phyloP scores from a whole-genome alignment of 2,797 vertebrate genomes.

The Bradypodion ventrale region DNA sequence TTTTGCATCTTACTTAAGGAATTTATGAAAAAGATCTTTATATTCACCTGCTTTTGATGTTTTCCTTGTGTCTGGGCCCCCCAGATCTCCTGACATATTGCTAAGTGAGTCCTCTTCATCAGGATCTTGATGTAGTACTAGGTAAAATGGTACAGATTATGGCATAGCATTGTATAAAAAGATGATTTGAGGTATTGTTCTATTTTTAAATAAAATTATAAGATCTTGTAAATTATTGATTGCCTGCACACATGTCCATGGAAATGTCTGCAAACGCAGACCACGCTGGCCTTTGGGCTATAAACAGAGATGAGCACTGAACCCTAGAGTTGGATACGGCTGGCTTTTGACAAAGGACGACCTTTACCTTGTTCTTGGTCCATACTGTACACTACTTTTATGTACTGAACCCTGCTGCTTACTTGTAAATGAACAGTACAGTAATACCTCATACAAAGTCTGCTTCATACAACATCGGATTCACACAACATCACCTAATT shows the following conservation, averaged over 20 bases:
- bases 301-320: too few species aligned
- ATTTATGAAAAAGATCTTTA: conserved; percentile 29
- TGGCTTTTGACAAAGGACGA: too few species aligned
- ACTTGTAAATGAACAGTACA: background rate
- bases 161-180: conserved; percentile 9
- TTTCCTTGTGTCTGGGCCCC: conserved; percentile 59
- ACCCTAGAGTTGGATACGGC: too few species aligned
- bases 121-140: conserved; percentile 63
- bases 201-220: background rate
- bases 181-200: too few species aligned
- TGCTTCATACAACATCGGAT: too few species aligned
- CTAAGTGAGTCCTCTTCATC: conserved; percentile 64
- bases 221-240: background rate
- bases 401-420: background rate
- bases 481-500: too few species aligned
- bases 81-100: conserved; percentile 60
- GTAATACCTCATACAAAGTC: too few species aligned
- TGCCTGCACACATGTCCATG: too few species aligned
- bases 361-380: too few species aligned
- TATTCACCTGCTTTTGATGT: conserved; percentile 65
- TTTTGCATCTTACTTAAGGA: conserved; percentile 12
- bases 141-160: conserved; percentile 54
- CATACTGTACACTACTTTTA: background rate
- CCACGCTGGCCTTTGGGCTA: too few species aligned
- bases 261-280: too few species aligned